These are phyloP conservation scores for Agrochola macilenta DNA, from an alignment of 2,888 invertebrate species.

Conservation along the genomic window DNA sequence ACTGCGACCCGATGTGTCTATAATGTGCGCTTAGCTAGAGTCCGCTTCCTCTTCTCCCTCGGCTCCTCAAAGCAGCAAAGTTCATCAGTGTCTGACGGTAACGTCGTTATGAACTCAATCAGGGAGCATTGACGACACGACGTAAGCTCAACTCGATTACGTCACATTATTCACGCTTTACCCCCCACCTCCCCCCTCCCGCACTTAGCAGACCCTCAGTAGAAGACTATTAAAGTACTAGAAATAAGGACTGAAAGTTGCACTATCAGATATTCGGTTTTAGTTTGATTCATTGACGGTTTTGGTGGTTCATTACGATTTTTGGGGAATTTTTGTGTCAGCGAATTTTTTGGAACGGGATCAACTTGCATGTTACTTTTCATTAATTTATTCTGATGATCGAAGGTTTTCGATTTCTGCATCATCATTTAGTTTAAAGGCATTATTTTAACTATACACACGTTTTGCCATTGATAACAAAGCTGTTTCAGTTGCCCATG, in stretches of 20 bases:
- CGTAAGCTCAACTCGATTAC: conserved; percentile 86
- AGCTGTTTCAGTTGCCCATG: not conserved
- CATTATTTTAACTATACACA: not conserved
- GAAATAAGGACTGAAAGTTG: conserved; percentile 44
- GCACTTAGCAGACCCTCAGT: conserved; percentile 52
- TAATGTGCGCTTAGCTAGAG: not conserved
- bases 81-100: conserved; percentile 86
- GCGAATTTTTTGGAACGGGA: not conserved
- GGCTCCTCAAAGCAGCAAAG: conserved; percentile 75
- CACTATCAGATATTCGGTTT: conserved; percentile 39
- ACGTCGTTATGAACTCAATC: conserved; percentile 88
- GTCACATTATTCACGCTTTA: conserved; percentile 81
- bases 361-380: not conserved
- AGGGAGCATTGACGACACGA: conserved; percentile 85
- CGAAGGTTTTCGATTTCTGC: not conserved
- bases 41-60: conserved; percentile 62
- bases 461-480: not conserved
- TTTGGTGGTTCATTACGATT: conserved; percentile 15
- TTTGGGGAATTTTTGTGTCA: conserved; percentile 9
- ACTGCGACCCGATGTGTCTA: too few species aligned
- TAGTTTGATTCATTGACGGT: conserved; percentile 28
- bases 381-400: not conserved
- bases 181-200: conserved; percentile 32
- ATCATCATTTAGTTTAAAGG: not conserved
- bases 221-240: conserved; percentile 52